A percentile compares a stretch with the other conserved stretches of the same genome.
Evolutionary conservation across 2,888 invertebrate genomes (phyloP).

Genomic region (Phoronis australis): DNA sequence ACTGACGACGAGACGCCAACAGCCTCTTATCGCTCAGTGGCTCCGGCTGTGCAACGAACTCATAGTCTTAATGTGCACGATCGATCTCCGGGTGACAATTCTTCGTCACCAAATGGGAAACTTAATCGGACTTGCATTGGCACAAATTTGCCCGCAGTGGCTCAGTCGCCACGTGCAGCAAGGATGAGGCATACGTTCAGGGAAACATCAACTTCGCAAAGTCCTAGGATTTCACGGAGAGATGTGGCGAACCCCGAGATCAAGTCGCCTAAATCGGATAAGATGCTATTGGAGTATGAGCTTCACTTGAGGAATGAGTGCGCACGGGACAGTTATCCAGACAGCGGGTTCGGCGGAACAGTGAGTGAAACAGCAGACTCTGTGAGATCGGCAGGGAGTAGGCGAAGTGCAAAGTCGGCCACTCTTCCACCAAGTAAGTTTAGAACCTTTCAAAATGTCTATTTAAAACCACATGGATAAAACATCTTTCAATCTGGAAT

Average conservation of each 20-base stretch:
- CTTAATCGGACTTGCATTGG: not conserved
- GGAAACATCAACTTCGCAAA: not conserved
- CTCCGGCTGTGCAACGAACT: not conserved
- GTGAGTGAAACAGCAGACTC: conserved; percentile 28
- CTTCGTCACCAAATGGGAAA: not conserved
- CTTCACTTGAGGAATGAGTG: conserved; percentile 27
- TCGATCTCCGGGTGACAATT: not conserved
- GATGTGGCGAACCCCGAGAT: no score
- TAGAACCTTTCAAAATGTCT: no score
- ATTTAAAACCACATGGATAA: no score
- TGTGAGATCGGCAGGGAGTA: conserved; percentile 30
- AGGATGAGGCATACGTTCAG: no score
- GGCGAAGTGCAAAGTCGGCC: conserved; percentile 5
- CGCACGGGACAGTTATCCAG: conserved; percentile 38
- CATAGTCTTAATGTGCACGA: not conserved
- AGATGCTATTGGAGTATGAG: conserved; percentile 30
- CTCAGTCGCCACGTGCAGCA: not conserved
- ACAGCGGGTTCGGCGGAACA: conserved; percentile 45
- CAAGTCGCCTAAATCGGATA: conserved; percentile 18
- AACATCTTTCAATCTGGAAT: no score
- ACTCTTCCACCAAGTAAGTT: not conserved
- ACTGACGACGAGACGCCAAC: not conserved
- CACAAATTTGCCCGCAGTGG: not conserved
- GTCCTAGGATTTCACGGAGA: not conserved
- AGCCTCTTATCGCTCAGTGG: not conserved